These are phyloP conservation scores for Drosophila melanica DNA, from an alignment of 1,140 invertebrate genomes.

Conservation along the genomic window DNA sequence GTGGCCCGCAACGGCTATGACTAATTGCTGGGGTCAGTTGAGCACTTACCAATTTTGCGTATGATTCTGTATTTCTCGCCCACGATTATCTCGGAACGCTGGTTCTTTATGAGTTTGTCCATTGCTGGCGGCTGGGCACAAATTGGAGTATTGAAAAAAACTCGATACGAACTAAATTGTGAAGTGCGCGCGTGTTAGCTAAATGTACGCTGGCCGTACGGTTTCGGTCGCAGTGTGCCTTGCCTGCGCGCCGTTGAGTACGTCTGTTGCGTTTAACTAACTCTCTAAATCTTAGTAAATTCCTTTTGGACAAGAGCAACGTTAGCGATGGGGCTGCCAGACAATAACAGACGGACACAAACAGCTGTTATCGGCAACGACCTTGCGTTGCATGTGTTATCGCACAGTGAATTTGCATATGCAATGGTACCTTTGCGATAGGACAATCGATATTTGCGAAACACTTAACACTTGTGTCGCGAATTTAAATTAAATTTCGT, in stretches of 20 bases:
- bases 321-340: slow-evolving; percentile 27
- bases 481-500: too few species aligned
- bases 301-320: slow-evolving; percentile 22
- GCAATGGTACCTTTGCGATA: neutral
- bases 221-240: slow-evolving; percentile 16
- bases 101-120: slow-evolving; percentile 40
- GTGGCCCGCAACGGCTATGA: slow-evolving; percentile 1
- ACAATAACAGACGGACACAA: slow-evolving; percentile 36
- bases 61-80: slow-evolving; percentile 35
- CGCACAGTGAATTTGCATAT: slow-evolving; percentile 31
- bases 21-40: neutral
- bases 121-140: slow-evolving; percentile 6
- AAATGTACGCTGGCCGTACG: slow-evolving; percentile 5
- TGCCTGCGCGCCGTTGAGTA: slow-evolving; percentile 7
- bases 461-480: too few species aligned
- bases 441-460: neutral
- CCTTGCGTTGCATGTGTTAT: slow-evolving; percentile 23
- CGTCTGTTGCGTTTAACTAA: slow-evolving; percentile 12
- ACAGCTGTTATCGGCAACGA: slow-evolving; percentile 39
- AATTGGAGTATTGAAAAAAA: slow-evolving; percentile 5
- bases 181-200: slow-evolving; percentile 13
- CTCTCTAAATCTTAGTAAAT: slow-evolving; percentile 21
- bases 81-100: slow-evolving; percentile 29
- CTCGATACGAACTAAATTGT: slow-evolving; percentile 7
- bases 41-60: slow-evolving; percentile 38